Evolutionary conservation across 2,888 invertebrate genomes (phyloP).

Genomic region (Hypomecis punctinalis): DNA sequence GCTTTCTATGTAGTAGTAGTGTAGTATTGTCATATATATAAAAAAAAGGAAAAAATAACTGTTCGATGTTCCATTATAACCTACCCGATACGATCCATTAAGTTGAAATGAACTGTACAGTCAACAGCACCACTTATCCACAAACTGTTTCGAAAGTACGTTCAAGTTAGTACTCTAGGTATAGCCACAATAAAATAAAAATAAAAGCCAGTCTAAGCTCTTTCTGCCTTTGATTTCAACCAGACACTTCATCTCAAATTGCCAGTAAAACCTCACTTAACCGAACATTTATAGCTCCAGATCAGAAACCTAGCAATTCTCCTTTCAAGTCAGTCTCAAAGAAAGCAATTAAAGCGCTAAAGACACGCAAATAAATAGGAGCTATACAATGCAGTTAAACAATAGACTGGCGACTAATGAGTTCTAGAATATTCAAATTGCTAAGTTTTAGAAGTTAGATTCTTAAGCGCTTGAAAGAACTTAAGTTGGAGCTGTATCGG

Average conservation of each 20-base stretch:
- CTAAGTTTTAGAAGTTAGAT: slow-evolving; percentile 30
- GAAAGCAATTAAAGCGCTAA: slow-evolving; percentile 24
- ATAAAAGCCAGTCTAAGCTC: not conserved
- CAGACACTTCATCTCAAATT: slow-evolving; percentile 7
- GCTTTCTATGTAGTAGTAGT: too few relatives aligned
- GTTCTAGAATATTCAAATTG: slow-evolving; percentile 37
- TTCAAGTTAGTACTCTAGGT: not conserved
- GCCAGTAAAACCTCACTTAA: slow-evolving; percentile 6
- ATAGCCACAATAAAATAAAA: not conserved
- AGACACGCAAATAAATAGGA: slow-evolving; percentile 11
- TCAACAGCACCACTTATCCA: too few relatives aligned
- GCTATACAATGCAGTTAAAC: slow-evolving; percentile 17
- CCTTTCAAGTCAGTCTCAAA: slow-evolving; percentile 9
- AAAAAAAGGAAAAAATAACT: too few relatives aligned
- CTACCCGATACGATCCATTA: too few relatives aligned
- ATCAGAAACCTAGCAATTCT: slow-evolving; percentile 1
- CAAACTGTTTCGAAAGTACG: too few relatives aligned
- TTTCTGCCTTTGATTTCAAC: slow-evolving; percentile 3
- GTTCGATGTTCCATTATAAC: too few relatives aligned
- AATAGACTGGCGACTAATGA: slow-evolving; percentile 33
- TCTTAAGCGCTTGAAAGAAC: slow-evolving; percentile 21
- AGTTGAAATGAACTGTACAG: too few relatives aligned
- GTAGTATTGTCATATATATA: too few relatives aligned
- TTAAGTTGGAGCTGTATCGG: not conserved
- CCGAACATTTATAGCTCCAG: slow-evolving; percentile 14